Base-by-base conservation (phyloP, 2,797 vertebrate species). In the Hafferia zeledoni region DNA sequence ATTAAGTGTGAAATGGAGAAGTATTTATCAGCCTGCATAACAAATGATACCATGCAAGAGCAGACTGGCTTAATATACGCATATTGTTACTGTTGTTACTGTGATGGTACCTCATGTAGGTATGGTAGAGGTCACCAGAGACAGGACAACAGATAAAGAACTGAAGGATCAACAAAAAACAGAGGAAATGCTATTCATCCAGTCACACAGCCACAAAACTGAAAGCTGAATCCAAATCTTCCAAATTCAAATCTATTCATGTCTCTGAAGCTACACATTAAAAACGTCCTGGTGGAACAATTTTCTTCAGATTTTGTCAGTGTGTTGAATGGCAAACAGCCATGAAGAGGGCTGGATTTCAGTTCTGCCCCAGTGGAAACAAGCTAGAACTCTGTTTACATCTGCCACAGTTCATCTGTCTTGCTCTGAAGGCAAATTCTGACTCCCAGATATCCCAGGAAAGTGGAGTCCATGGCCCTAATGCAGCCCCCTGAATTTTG, bases 1-100 rank as follows among this genome's bases (percentile, higher is more conserved):
- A 89, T 74, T 79, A 84, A 78, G 59, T 67, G 68, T 87, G 56
- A 94, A 92, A 95, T 67, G 23, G 22, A 67, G 52, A 79, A 11
- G 4, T 49, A 74, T 74, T 89, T 82, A 83, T 87, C 52, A 79
- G 41, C 44, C 59, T 92, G 67, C 57, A 70, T 76, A 89, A 83
- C 20, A 89, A 72, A 69, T 69, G 46, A 82, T 20, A 71, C 27
- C 33, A 37, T 5, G 16, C 39, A 84, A 33, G 37, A 87, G 59
- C 63, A 89, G 33, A 59, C 4, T 50, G 70, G 15, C 17, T 90
- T 63, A 59, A 83, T 81, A 86, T 81, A 65, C 31, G 4, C 5
- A 2, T 57, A 43, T 65, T 87, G 43, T 35, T 78, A 20, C n/a
- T 65, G 30, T 0, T 49, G 70, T 71, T 78, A 33, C n/a, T 75